These are phyloP conservation scores for Lasius platythorax DNA, from an alignment of 2,888 invertebrate genomes.

Conservation along the genomic window DNA sequence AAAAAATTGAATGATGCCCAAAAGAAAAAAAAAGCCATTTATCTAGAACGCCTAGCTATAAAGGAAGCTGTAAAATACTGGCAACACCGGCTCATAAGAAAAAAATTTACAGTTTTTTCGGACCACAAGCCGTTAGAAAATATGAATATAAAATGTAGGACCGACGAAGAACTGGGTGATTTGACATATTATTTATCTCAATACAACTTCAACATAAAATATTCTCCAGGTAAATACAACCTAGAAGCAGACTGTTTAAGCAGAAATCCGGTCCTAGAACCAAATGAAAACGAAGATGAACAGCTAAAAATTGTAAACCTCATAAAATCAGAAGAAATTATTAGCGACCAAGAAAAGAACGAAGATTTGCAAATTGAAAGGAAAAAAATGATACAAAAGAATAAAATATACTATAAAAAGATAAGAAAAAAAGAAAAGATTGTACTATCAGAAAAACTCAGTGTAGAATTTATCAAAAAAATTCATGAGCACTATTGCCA, in stretches of 20 bases:
- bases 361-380: constrained; percentile 41
- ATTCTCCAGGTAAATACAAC: constrained; percentile 68
- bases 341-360: constrained; percentile 2
- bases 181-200: constrained; percentile 33
- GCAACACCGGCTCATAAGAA: constrained; percentile 51
- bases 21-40: not conserved
- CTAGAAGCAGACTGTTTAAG: constrained; percentile 69
- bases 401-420: constrained; percentile 8
- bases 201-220: constrained; percentile 71
- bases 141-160: constrained; percentile 66
- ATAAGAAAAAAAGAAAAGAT: not conserved
- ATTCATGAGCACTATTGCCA: not conserved
- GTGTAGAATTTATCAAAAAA: not conserved
- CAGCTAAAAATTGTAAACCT: too few species aligned
- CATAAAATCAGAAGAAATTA: too few species aligned
- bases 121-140: constrained; percentile 68
- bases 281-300: too few species aligned
- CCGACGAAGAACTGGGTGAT: constrained; percentile 74
- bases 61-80: constrained; percentile 32
- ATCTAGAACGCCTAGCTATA: not conserved
- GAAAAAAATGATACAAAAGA: constrained; percentile 50
- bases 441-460: not conserved
- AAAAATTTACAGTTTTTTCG: constrained; percentile 31
- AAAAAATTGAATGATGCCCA: not conserved
- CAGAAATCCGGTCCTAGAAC: constrained; percentile 55